Conservation (phyloP, 53 echinoderm and acorn worm species). For the Glandiceps talaboti region DNA sequence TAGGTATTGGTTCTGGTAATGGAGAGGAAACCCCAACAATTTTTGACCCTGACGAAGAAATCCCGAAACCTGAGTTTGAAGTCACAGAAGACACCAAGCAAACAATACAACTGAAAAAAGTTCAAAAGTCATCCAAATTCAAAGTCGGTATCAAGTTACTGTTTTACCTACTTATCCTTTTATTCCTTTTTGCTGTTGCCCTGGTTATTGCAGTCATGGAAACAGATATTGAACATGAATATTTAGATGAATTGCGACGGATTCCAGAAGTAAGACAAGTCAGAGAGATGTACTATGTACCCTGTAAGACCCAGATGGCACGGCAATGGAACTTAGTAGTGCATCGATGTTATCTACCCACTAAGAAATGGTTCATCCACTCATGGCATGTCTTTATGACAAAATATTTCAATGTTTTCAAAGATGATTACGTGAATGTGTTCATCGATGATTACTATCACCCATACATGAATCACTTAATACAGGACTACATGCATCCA, state of each 20-base stretch:
- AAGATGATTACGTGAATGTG: not conserved
- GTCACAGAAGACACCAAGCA: not conserved
- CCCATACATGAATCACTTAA: no score
- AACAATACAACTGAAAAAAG: not conserved
- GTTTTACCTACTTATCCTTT: not conserved
- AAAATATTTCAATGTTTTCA: not conserved
- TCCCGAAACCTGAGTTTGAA: not conserved
- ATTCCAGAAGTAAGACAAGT: not conserved
- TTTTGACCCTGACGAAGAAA: not conserved
- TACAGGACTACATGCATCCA: not conserved
- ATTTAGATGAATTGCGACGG: not conserved
- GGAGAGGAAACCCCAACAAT: not conserved
- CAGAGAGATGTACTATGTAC: not conserved
- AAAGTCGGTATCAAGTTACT: not conserved
- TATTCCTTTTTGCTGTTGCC: no score
- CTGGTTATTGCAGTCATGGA: not conserved
- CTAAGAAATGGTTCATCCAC: not conserved
- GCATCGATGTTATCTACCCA: not conserved
- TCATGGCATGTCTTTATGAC: not conserved
- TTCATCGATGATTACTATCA: not conserved
- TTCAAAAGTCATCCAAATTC: not conserved
- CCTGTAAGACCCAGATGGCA: no score
- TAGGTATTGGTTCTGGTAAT: no score
- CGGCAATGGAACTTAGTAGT: not conserved
- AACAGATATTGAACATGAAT: not conserved